Conservation (phyloP, 2,113 vertebrate genomes). For the Circaetus gallicus region DNA sequence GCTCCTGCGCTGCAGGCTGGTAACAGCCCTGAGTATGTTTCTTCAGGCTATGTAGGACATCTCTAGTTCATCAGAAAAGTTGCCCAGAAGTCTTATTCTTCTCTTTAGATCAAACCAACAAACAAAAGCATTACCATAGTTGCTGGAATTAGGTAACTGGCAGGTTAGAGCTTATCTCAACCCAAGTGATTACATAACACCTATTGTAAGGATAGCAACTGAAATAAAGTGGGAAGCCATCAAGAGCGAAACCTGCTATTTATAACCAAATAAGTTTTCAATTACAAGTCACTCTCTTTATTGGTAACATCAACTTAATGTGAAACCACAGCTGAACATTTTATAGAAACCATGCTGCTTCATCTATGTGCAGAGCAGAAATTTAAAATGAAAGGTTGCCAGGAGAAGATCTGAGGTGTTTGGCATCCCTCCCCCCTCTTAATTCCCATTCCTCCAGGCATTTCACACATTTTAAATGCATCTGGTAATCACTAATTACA, state of each 20-base stretch:
- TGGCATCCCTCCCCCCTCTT: neutral
- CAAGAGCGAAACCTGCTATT: neutral
- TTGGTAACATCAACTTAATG: neutral
- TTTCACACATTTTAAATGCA: conserved; percentile 50
- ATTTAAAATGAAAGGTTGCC: neutral
- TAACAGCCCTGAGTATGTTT: neutral
- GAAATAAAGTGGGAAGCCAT: neutral
- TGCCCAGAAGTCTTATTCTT: neutral
- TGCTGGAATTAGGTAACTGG: neutral
- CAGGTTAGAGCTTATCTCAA: neutral
- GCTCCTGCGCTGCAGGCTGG: neutral
- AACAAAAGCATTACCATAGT: neutral
- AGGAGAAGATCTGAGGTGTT: conserved; percentile 27
- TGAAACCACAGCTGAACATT: conserved; percentile 19
- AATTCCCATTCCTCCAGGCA: conserved; percentile 29
- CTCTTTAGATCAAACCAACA: neutral
- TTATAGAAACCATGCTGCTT: neutral
- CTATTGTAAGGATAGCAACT: neutral
- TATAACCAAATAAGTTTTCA: neutral
- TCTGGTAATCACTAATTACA: conserved; percentile 62
- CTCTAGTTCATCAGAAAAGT: neutral
- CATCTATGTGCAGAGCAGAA: neutral
- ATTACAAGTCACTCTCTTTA: neutral
- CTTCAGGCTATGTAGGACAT: neutral
- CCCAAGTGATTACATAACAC: neutral